A percentile compares a stretch with the other conserved stretches of the same genome.
Evolutionary conservation across 2,888 invertebrate species (phyloP).

Genomic region (Meandrusa payeni): DNA sequence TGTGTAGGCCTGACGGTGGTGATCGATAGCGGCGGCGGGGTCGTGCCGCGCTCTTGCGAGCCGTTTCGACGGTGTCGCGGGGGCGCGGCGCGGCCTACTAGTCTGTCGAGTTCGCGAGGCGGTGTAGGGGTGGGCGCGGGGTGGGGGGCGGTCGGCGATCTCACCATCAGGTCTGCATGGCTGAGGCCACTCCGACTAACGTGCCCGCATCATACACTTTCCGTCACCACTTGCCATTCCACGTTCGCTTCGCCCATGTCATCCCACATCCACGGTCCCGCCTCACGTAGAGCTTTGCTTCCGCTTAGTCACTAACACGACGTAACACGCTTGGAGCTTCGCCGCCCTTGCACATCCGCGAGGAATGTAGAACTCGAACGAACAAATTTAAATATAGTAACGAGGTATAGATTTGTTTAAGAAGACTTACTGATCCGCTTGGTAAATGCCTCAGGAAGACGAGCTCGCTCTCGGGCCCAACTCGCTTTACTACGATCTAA

Average conservation of each 20-base stretch:
- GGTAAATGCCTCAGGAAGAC: slow-evolving; percentile 72
- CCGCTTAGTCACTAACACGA: slow-evolving; percentile 52
- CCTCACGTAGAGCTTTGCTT: slow-evolving; percentile 56
- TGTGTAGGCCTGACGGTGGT: slow-evolving; percentile 77
- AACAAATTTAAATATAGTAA: slow-evolving; percentile 63
- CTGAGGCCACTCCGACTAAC: slow-evolving; percentile 67
- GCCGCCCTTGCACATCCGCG: slow-evolving; percentile 40
- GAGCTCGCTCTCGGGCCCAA: slow-evolving; percentile 77
- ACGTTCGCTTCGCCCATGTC: slow-evolving; percentile 64
- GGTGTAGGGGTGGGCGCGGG: slow-evolving; percentile 34
- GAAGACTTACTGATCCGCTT: slow-evolving; percentile 60
- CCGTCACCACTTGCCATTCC: slow-evolving; percentile 56
- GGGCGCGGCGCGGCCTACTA: slow-evolving; percentile 25
- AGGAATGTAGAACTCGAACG: slow-evolving; percentile 42
- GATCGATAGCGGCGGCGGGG: slow-evolving; percentile 54
- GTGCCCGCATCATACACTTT: slow-evolving; percentile 50
- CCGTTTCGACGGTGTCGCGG: slow-evolving; percentile 11
- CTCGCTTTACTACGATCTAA: slow-evolving; percentile 79
- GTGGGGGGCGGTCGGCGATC: slow-evolving; percentile 45
- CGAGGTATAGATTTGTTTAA: slow-evolving; percentile 35
- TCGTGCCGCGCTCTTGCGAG: slow-evolving; percentile 20
- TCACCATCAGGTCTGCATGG: slow-evolving; percentile 72
- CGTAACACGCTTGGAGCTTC: slow-evolving; percentile 56
- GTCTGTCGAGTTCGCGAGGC: slow-evolving; percentile 27
- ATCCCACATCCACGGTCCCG: slow-evolving; percentile 52